Evolutionary conservation across 2,888 invertebrate genomes (phyloP), one percentile per base, ranked within the genome.

Genomic region (Carcina quercana): DNA sequence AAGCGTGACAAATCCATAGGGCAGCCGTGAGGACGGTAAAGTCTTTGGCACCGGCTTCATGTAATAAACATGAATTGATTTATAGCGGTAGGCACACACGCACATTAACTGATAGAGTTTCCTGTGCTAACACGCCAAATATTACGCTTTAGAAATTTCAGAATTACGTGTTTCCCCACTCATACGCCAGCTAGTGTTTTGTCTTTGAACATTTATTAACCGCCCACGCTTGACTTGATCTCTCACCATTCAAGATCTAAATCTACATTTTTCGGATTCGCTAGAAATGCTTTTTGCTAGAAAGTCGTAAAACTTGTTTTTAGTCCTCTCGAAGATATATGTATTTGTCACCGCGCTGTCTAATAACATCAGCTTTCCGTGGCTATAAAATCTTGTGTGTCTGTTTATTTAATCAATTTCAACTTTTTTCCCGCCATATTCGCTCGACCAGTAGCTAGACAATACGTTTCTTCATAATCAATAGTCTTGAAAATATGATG

Each of bases 1-100:
- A 60, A 46, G 36, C 38, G 45, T 59, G 59, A 62, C 59, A 65
- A 58, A 61, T 49, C 33, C 39, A 45, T 43, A 43, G 40, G 45
- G 45, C 50, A 40, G 45, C 45, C 42, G 44, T 44, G 34, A 53
- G 46, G 50, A 59, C 50, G 45, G 47, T 53, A 51, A 43, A 47
- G 42, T 52, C 35, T 51, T 66, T 66, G 63, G 66, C 65, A 65
- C 47, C 34, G 35, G 37, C 38, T 37, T 41, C 30, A 39, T 37
- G 40, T 46, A 49, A 58, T 58, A 57, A 61, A 62, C 51, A 51
- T 47, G 50, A 53, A 48, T 51, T 55, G 42, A 61, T 55, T 47
- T 55, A 52, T 34, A 46, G 43, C 43, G 41, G 42, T 32, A 41
- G 47, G n/a, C n/a, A n/a, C 32, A 38, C 30, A 31, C 37, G 26